These are phyloP conservation scores for Thecocarcelia acutangulata DNA, from an alignment of 2,888 invertebrate genomes.

Conservation along the genomic window DNA sequence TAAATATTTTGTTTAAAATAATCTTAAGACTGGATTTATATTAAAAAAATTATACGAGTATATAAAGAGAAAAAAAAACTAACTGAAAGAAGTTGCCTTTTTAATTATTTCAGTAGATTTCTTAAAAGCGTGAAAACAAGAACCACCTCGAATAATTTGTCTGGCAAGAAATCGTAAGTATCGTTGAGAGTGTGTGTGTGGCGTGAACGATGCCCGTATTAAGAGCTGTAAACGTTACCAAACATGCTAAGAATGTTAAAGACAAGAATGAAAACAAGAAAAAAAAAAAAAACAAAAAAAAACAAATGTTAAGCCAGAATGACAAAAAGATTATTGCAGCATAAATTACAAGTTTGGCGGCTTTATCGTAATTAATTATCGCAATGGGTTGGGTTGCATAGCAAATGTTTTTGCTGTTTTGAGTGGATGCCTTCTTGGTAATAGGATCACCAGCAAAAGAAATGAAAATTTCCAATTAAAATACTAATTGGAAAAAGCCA, in stretches of 20 bases:
- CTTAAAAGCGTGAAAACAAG: slow-evolving; percentile 48
- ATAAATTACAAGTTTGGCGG: slow-evolving; percentile 57
- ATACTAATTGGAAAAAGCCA: slow-evolving; percentile 4
- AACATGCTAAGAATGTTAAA: slow-evolving; percentile 49
- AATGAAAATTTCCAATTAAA: neutral
- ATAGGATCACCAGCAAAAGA: neutral
- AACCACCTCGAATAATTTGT: slow-evolving; percentile 25
- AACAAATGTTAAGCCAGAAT: neutral
- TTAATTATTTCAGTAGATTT: slow-evolving; percentile 8
- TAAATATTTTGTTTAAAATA: slow-evolving; percentile 43
- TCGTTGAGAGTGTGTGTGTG: neutral
- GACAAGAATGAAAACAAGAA: neutral
- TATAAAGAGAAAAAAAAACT: slow-evolving; percentile 4
- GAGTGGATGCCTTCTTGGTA: slow-evolving; percentile 1
- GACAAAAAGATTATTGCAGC: slow-evolving; percentile 37
- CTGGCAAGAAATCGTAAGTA: slow-evolving; percentile 7
- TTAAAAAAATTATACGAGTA: neutral
- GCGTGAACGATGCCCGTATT: slow-evolving; percentile 24
- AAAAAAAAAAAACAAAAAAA: neutral
- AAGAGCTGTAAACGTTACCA: slow-evolving; percentile 24
- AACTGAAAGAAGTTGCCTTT: slow-evolving; percentile 12
- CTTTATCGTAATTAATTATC: slow-evolving; percentile 59
- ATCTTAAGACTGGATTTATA: slow-evolving; percentile 58
- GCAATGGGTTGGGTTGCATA: slow-evolving; percentile 21
- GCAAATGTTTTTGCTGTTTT: neutral